Conservation (phyloP, 64 coral and sea anemone species). For the Trachythela sp. region DNA sequence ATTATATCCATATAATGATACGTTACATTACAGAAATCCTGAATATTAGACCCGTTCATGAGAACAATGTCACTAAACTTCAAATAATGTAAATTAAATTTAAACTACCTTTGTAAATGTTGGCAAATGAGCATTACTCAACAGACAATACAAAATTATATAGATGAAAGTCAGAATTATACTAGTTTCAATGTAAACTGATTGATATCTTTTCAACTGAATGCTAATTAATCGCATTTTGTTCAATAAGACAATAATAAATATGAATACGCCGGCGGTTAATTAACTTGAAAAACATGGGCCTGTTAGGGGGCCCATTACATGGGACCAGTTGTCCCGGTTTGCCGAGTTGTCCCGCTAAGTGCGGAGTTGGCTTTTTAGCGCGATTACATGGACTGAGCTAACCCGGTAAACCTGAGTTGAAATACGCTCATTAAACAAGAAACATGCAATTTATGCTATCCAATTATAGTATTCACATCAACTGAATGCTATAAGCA, state of each 20-base stretch:
- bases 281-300: slow-evolving; percentile 43
- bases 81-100: slow-evolving; percentile 39
- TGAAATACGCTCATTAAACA: no score
- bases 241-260: slow-evolving; percentile 38
- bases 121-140: no score
- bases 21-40: no score
- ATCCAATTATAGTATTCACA: slow-evolving; percentile 22
- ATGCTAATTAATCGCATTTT: slow-evolving; percentile 21
- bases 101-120: slow-evolving; percentile 41
- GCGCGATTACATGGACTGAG: no score
- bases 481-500: slow-evolving; percentile 26
- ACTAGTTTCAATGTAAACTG: slow-evolving; percentile 33
- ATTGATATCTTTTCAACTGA: slow-evolving; percentile 36
- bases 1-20: no score
- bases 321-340: no score
- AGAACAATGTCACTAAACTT: slow-evolving; percentile 41
- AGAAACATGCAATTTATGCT: no score
- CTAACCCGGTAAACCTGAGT: no score
- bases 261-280: slow-evolving; percentile 35
- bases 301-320: no score
- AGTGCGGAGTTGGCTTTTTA: no score
- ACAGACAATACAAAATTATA: slow-evolving; percentile 41
- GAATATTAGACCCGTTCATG: slow-evolving; percentile 33
- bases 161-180: slow-evolving; percentile 30
- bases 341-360: no score